phyloP scores from a whole-genome alignment of 1,140 invertebrate genomes.

The Caerostris extrusa region DNA sequence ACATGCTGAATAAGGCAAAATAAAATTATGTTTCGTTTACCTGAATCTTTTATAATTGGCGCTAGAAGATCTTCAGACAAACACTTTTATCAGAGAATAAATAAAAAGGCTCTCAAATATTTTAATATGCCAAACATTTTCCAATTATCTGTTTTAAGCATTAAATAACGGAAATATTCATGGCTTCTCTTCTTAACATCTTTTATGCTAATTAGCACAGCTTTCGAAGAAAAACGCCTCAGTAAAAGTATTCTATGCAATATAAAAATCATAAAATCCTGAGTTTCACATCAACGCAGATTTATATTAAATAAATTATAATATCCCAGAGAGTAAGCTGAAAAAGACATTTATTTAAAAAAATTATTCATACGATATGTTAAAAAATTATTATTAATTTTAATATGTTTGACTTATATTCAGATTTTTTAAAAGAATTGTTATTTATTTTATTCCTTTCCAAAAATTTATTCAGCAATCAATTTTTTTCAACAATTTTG shows the following conservation, averaged over 20 bases:
- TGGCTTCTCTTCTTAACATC: not conserved
- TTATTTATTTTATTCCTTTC: too few relatives aligned
- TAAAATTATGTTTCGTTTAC: too few relatives aligned
- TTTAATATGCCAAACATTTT: not conserved
- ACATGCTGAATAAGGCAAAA: too few relatives aligned
- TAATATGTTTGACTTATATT: too few relatives aligned
- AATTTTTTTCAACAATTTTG: too few relatives aligned
- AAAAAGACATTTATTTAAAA: too few relatives aligned
- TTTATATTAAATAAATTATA: not conserved
- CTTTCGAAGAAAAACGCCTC: not conserved
- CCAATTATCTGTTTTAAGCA: not conserved
- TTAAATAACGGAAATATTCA: not conserved
- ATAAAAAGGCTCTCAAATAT: not conserved
- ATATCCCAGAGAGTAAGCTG: too few relatives aligned
- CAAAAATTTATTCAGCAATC: too few relatives aligned
- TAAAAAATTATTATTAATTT: too few relatives aligned
- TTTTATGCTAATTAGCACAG: not conserved
- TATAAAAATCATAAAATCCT: not conserved
- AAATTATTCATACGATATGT: too few relatives aligned
- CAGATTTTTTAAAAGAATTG: too few relatives aligned
- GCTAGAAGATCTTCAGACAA: not conserved
- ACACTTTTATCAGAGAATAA: not conserved
- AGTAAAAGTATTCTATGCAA: not conserved
- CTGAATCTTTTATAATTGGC: too few relatives aligned
- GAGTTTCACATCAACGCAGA: not conserved